phyloP scores from a whole-genome alignment of 2,888 invertebrate species.

The Aelia acuminata region DNA sequence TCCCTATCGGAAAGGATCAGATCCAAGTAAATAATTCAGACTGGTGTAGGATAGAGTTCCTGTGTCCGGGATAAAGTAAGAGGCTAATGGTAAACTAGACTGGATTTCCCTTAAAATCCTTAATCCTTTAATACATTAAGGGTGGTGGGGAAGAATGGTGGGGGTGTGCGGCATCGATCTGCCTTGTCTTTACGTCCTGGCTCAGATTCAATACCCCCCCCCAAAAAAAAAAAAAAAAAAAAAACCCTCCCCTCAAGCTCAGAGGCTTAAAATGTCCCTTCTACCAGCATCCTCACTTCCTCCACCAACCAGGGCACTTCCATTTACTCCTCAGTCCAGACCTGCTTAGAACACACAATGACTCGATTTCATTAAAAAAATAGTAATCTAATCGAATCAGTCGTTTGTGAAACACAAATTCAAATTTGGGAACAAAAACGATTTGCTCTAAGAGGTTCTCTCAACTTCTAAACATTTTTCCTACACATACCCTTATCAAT shows the following conservation, averaged over 20 bases:
- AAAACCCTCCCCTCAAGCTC: constrained; percentile 47
- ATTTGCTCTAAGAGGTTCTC: no score
- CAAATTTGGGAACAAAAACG: no score
- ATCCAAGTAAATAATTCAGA: constrained; percentile 60
- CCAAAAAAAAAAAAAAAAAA: no score
- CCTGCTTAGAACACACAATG: not conserved
- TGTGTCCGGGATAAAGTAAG: constrained; percentile 55
- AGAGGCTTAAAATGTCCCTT: constrained; percentile 7
- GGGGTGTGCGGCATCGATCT: constrained; percentile 48
- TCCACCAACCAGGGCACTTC: not conserved
- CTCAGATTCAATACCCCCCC: constrained; percentile 55
- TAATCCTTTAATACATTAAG: constrained; percentile 61
- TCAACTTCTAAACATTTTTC: no score
- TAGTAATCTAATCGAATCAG: no score
- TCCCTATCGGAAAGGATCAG: constrained; percentile 50
- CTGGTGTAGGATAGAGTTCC: constrained; percentile 58
- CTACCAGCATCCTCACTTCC: constrained; percentile 27
- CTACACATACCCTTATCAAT: no score
- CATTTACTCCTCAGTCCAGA: not conserved
- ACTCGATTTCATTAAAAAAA: no score
- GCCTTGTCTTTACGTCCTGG: constrained; percentile 55
- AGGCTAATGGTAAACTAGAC: constrained; percentile 59
- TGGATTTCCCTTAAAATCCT: constrained; percentile 61
- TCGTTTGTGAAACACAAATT: no score
- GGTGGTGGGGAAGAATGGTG: constrained; percentile 56